phyloP scores from a whole-genome alignment of 2,113 vertebrate genomes.

The Rhegmatorhina hoffmannsi region DNA sequence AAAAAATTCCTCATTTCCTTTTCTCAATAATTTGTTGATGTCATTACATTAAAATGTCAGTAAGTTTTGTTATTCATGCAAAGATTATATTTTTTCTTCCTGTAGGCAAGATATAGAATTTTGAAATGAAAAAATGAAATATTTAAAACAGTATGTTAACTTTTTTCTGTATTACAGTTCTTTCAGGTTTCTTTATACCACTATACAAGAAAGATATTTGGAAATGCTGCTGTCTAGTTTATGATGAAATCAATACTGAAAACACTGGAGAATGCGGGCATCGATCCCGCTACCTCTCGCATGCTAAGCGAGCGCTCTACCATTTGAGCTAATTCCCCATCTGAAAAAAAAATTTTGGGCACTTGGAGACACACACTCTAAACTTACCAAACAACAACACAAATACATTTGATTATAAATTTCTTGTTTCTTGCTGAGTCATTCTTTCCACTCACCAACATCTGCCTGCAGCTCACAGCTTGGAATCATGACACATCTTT shows the following conservation, averaged over 20 bases:
- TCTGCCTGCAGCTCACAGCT: neutral
- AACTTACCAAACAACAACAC: accelerated
- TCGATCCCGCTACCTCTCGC: conserved; percentile 69
- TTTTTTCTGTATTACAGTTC: neutral
- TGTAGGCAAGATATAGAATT: neutral
- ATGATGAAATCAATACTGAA: accelerated
- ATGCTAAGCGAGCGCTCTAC: conserved; percentile 68
- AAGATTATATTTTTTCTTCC: neutral
- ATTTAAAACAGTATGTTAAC: neutral
- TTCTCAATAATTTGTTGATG: neutral
- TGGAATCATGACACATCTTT: neutral
- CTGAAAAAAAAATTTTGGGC: accelerated
- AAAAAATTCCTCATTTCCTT: neutral
- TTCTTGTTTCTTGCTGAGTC: neutral
- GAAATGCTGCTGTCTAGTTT: accelerated
- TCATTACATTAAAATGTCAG: neutral
- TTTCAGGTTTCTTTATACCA: neutral
- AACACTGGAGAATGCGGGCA: conserved; percentile 59
- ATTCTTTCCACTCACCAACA: neutral
- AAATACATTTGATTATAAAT: accelerated
- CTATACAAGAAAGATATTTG: neutral
- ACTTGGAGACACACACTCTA: accelerated
- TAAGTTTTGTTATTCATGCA: neutral
- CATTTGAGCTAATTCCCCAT: conserved; percentile 66
- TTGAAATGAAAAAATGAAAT: neutral